These are phyloP conservation scores for Paralvinella palmiformis DNA, from an alignment of 1,140 invertebrate species.

Conservation along the genomic window DNA sequence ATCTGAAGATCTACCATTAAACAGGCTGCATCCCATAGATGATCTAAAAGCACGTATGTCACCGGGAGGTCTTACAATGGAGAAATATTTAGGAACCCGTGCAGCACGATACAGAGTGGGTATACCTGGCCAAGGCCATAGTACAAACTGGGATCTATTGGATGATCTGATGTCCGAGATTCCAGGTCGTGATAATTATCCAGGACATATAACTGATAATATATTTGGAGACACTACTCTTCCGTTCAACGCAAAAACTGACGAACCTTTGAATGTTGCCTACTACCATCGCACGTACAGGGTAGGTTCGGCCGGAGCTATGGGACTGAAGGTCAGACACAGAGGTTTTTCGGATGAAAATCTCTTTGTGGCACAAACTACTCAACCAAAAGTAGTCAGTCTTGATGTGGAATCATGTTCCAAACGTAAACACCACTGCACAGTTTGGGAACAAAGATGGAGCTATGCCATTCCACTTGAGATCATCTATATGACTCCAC, in stretches of 20 bases:
- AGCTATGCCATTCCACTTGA: constrained; percentile 38
- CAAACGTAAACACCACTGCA: background rate
- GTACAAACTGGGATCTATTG: background rate
- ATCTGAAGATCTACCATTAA: background rate
- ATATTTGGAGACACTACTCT: background rate
- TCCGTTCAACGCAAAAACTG: background rate
- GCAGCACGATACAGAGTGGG: background rate
- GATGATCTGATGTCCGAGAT: constrained; percentile 15
- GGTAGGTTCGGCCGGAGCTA: background rate
- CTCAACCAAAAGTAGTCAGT: background rate
- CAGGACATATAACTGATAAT: background rate
- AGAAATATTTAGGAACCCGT: background rate
- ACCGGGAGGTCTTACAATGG: background rate
- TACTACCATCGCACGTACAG: constrained; percentile 9
- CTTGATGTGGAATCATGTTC: background rate
- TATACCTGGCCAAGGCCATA: background rate
- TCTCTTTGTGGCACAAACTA: constrained; percentile 24
- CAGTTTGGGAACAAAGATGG: constrained; percentile 7
- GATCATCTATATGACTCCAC: constrained; percentile 32
- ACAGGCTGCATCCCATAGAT: background rate
- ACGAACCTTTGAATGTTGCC: constrained; percentile 1
- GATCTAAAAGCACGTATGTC: background rate
- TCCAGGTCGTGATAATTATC: constrained; percentile 11
- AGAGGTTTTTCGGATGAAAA: constrained; percentile 19
- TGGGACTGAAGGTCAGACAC: constrained; percentile 4